Evolutionary conservation across 2,113 vertebrate species (phyloP), one percentile per base, ranked within the genome.

Genomic region (Hydropotes inermis): DNA sequence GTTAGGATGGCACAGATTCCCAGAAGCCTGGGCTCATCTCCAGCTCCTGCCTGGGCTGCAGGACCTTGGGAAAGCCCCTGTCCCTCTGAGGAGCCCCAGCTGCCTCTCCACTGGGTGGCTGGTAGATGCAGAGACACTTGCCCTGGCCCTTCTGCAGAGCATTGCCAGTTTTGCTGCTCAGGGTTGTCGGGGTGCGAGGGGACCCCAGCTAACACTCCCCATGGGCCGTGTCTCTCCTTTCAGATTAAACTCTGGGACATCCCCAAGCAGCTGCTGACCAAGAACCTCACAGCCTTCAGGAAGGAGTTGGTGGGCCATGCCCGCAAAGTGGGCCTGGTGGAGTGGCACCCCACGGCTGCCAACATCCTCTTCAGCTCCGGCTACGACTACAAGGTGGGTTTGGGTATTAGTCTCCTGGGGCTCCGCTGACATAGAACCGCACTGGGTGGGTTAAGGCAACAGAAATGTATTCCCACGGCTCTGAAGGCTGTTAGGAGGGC

Each of bases 241-340:
- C 94, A 99, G 99, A 99, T 99, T 93, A 99, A 99, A 98, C 98
- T 99, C 94, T 99, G 99, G 99, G 99, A 99, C 64, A 99, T 99
- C 98, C 99, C 99, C 70, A 99, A 98, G 96, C 99, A 99, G 8
- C 98, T 99, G 27, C 87, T 99, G 74, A 47, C 99, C 9, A 99
- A 97, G 98, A 99, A 98, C 98, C 98, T 99, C 76, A 99, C 99
- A 0, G 97, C 64, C 86, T 98, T 99, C 0, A 99, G 98, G 98
- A 99, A 99, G 94, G 99, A 99, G 93, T 99, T 99, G 28, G 96
- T 99, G 94, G 99, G 99, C 79, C 99, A 99, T 14, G 81, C 98
- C 4, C 99, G 99, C 97, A 99, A 99, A 92, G 99, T 99, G 7
- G 99, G 99, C 86, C 99, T 99, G 97, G 98, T 99, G 15, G 99